Evolutionary conservation across 2,797 vertebrate species (phyloP), one percentile per base, ranked within the genome.

Genomic region (Columba guinea): DNA sequence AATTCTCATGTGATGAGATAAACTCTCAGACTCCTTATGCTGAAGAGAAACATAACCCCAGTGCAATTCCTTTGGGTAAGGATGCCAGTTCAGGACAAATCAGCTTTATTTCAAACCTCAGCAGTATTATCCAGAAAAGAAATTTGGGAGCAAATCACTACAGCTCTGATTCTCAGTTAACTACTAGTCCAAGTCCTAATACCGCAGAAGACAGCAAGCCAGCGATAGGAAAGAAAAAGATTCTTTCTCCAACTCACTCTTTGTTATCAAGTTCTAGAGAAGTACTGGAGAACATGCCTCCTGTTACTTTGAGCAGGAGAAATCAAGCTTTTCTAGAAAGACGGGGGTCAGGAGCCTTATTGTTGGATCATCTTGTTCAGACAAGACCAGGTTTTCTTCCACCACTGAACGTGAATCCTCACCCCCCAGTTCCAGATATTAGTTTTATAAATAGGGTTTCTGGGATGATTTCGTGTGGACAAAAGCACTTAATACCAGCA

Each of bases 131-230:
- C 70, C 97, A 96, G 34, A 98, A 97, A 62, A 98, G 97, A 81
- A 98, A 98, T 90, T 97, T 98, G 5, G 99, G 98, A 13, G 95
- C 98, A 64, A 98, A 98, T 95, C 98, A 99, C 93, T 99, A 98
- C 89, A 99, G 98, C 92, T 99, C 98, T 1, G 98, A 99, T 95
- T 98, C 99, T 68, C 99, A 99, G 94, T 97, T 99, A 74, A 95
- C 96, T 10, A 85, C 97, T 82, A 79, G 97, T 95, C 87, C 97
- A 80, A 80, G 81, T 56, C 96, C 97, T 91, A 83, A 94, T 81
- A 90, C 78, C 77, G 48, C 76, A 62, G 98, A 98, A 80, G 98
- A 97, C 13, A 93, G 93, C 63, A 98, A 97, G 94, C 94, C 93
- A 35, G 92, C 97, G 41, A 77, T 58, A 44, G 98, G 98, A 92